Evolutionary conservation across 1,140 invertebrate genomes (phyloP).

Genomic region (Drosophila setifemur): DNA sequence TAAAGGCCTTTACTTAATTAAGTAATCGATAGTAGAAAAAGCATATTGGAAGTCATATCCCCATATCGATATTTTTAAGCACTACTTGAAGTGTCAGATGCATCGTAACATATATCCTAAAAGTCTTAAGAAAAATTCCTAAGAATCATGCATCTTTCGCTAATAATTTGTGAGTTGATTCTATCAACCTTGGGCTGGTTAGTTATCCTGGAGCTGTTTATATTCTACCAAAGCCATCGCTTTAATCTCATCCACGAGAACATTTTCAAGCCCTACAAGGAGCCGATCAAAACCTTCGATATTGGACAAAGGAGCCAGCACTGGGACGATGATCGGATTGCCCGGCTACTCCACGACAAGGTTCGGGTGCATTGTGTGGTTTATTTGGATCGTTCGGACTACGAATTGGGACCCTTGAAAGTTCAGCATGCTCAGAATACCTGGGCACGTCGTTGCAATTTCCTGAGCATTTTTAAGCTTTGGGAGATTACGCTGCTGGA

Average conservation of each 20-base stretch:
- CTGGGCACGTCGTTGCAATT: constrained; percentile 96
- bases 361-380: constrained; percentile 88
- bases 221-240: neutral
- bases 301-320: constrained; percentile 26
- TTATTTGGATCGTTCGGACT: constrained; percentile 83
- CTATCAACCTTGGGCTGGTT: constrained; percentile 5
- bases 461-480: constrained; percentile 92
- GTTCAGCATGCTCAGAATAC: constrained; percentile 95
- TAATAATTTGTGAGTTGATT: too few relatives aligned
- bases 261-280: constrained; percentile 29
- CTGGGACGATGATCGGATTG: constrained; percentile 82
- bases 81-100: too few relatives aligned
- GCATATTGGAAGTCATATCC: too few relatives aligned
- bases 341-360: constrained; percentile 90
- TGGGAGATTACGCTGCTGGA: constrained; percentile 85
- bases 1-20: too few relatives aligned
- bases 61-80: too few relatives aligned
- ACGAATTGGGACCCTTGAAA: constrained; percentile 84
- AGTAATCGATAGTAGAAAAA: too few relatives aligned
- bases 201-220: neutral
- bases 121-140: too few relatives aligned
- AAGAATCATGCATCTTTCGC: too few relatives aligned
- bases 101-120: too few relatives aligned
- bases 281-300: constrained; percentile 1
- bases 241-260: neutral